Base-by-base conservation (phyloP, 2,113 vertebrate genomes). In the Strix aluco region DNA sequence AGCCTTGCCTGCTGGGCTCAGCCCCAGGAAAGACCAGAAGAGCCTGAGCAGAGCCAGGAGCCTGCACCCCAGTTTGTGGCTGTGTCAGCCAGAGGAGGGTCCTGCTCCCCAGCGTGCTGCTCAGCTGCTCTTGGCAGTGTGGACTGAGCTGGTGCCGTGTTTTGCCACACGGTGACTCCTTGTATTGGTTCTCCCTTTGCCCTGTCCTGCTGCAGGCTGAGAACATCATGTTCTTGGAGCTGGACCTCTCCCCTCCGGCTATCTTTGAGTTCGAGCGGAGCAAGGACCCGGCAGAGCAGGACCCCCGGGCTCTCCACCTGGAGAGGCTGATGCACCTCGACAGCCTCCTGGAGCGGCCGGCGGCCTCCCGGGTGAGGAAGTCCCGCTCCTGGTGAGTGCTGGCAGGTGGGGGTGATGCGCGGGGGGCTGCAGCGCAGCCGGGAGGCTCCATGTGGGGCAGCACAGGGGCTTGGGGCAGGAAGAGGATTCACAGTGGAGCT, bases 151-250 rank as follows among this genome's bases (percentile, higher is more conserved):
- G 96, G 84, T 96, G 91, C 94, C 5, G 0, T 5, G 52, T 4
- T 30, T 32, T 13, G 34, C 79, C 70, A 11, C 5, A 1, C 5
- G 5, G 62, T 92, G 86, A 94, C 66, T 32, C 49, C 62, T 2
- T 2, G 0, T 25, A 29, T 10, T 11, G 34, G 22, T 18, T 54
- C 47, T 65, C 54, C 36, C 74, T n/a, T 75, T 18, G 6, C 73
- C 69, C 88, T 19, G 61, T 36, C 42, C 78, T 20, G 20, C 65
- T 44, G 21, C 85, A 99, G 99, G 99, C 99, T 63, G 99, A 99
- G 97, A 99, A 99, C 97, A 99, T 99, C 95, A 98, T 99, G 98
- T 98, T 99, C 91, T 93, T 99, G 98, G 99, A 99, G 97, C 96
- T 99, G 96, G 99, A 99, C 92, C 98, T 99, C 95, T 99, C 98